Conservation (phyloP, 2,113 vertebrate species). For the Percopsis transmontana region DNA sequence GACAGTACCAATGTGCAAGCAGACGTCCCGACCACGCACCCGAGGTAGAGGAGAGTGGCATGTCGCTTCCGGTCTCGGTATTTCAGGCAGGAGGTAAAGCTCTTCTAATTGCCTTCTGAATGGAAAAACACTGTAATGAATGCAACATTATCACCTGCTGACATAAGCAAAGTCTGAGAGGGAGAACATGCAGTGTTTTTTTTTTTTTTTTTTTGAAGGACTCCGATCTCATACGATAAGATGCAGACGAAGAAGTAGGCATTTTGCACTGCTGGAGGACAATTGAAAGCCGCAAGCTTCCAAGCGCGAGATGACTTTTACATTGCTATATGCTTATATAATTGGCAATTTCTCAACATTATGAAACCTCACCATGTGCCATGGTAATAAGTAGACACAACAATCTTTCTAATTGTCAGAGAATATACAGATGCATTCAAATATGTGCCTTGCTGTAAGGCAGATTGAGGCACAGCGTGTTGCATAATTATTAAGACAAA, state of each 20-base stretch:
- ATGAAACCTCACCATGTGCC: constrained; percentile 14
- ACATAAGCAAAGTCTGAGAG: constrained; percentile 53
- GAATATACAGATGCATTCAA: constrained; percentile 8
- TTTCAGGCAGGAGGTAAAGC: not conserved
- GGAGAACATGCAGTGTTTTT: constrained; percentile 45
- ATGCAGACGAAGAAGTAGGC: constrained; percentile 50
- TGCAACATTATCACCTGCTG: constrained; percentile 62
- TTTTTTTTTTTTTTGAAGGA: constrained; percentile 36
- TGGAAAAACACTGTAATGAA: constrained; percentile 47
- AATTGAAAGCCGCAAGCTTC: constrained; percentile 41
- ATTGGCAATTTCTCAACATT: constrained; percentile 30
- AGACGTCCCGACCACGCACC: no score
- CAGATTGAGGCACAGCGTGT: not conserved
- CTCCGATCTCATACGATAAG: constrained; percentile 50
- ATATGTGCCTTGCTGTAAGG: not conserved
- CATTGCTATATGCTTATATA: constrained; percentile 25
- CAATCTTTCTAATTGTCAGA: constrained; percentile 28
- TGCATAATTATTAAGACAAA: not conserved
- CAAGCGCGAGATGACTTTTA: constrained; percentile 29
- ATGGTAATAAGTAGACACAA: constrained; percentile 15
- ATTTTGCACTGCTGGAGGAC: constrained; percentile 53
- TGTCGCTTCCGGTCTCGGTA: no score
- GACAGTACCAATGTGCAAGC: not conserved
- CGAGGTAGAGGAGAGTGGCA: no score
- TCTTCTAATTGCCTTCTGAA: constrained; percentile 55